Percentiles rank a stretch among this genome's conserved stretches.
phyloP scores from a whole-genome alignment of 2,797 vertebrate species.

The Halcyon badia region DNA sequence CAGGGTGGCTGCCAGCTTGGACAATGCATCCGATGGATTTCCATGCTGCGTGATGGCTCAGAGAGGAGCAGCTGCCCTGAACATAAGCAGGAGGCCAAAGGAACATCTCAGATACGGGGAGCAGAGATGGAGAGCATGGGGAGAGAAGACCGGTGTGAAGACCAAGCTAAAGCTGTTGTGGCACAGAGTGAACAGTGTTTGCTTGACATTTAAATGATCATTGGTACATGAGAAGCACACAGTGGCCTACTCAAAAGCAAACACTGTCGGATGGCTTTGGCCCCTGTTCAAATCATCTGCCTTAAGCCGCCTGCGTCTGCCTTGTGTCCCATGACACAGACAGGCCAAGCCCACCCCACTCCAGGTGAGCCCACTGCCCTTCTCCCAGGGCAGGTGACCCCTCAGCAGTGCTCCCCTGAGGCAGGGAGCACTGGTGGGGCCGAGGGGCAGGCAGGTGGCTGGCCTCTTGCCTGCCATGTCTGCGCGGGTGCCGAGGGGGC shows the following conservation, averaged over 20 bases:
- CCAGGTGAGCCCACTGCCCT: background rate
- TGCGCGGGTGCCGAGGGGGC: accelerated
- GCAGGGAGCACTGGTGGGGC: accelerated
- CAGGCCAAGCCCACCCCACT: too few relatives aligned
- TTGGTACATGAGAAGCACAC: background rate
- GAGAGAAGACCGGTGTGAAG: background rate
- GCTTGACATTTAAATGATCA: background rate
- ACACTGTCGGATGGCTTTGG: accelerated
- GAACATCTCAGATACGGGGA: background rate
- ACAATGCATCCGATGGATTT: background rate
- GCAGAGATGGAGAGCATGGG: background rate
- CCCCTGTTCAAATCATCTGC: background rate
- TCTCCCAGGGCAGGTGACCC: accelerated
- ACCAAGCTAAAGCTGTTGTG: background rate
- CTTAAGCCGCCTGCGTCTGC: background rate
- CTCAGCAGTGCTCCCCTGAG: too few relatives aligned
- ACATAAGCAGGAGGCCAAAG: background rate
- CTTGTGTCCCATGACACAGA: background rate
- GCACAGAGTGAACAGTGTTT: background rate
- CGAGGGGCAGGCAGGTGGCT: accelerated
- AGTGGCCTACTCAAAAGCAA: background rate
- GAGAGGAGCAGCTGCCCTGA: background rate
- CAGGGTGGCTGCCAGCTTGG: background rate
- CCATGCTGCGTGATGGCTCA: background rate
- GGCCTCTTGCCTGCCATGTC: background rate